Evolutionary conservation across 2,888 invertebrate genomes (phyloP).

Genomic region (Pyrochroa serraticornis): DNA sequence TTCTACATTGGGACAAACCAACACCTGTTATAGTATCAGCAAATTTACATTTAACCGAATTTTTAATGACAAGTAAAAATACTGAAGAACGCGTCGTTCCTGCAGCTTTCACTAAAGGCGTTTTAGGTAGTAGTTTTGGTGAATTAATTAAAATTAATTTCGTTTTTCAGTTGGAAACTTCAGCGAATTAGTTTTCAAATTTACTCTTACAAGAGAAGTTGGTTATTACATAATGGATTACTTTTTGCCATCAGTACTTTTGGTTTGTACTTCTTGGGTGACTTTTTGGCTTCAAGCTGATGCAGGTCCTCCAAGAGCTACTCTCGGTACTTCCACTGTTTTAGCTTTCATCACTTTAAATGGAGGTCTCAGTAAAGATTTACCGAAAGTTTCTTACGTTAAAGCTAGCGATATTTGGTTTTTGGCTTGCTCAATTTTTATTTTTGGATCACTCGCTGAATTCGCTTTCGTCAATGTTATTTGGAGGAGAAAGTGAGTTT

Average conservation of each 20-base stretch:
- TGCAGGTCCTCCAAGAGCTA: conserved; percentile 81
- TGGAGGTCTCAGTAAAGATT: conserved; percentile 80
- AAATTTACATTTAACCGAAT: conserved; percentile 81
- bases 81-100: conserved; percentile 58
- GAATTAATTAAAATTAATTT: conserved; percentile 59
- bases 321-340: conserved; percentile 83
- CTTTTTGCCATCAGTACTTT: conserved; percentile 84
- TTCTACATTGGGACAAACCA: conserved; percentile 76
- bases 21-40: conserved; percentile 76
- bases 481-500: conserved; percentile 78
- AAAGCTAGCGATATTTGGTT: conserved; percentile 93
- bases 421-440: conserved; percentile 81
- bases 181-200: conserved; percentile 78
- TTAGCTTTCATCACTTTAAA: conserved; percentile 87
- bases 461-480: conserved; percentile 90
- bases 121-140: conserved; percentile 67
- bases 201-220: conserved; percentile 79
- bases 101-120: too few species aligned
- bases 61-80: conserved; percentile 67
- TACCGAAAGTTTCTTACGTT: conserved; percentile 88
- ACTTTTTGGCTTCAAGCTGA: conserved; percentile 89
- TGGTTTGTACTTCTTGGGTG: conserved; percentile 88
- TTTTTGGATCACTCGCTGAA: conserved; percentile 85
- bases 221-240: conserved; percentile 89
- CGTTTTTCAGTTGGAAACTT: conserved; percentile 77